Evolutionary conservation across 2,113 vertebrate species (phyloP).

Genomic region (Carlito syrichta): DNA sequence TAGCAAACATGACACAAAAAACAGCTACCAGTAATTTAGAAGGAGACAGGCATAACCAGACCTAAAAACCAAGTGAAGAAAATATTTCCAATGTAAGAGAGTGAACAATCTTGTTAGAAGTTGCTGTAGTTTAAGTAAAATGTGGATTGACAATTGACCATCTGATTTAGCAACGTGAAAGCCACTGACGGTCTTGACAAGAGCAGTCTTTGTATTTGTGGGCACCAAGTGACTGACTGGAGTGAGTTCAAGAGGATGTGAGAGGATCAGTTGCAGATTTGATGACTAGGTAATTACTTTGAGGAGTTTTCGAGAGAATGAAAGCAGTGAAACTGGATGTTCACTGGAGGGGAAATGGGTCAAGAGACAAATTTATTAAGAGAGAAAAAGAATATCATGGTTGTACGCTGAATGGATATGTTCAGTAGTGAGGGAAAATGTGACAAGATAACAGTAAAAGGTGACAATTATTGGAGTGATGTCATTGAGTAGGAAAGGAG

Average conservation of each 20-base stretch:
- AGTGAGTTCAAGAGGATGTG: not conserved
- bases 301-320: not conserved
- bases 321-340: not conserved
- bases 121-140: not conserved
- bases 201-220: not conserved
- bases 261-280: not conserved
- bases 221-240: not conserved
- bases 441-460: not conserved
- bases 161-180: not conserved
- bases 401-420: not conserved
- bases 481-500: not conserved
- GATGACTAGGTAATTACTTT: not conserved
- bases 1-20: not conserved
- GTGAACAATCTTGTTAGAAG: not conserved
- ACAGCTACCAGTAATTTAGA: not conserved
- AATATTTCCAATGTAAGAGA: not conserved
- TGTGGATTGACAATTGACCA: not conserved
- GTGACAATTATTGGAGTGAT: not conserved
- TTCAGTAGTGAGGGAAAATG: not conserved
- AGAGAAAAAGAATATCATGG: not conserved
- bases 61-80: not conserved
- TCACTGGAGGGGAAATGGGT: not conserved
- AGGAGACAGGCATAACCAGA: not conserved
- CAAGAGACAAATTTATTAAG: not conserved
- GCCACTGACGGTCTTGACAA: not conserved